Evolutionary conservation across 2,888 invertebrate genomes (phyloP), one percentile per base, ranked within the genome.

Genomic region (Standfussiana lucernea): DNA sequence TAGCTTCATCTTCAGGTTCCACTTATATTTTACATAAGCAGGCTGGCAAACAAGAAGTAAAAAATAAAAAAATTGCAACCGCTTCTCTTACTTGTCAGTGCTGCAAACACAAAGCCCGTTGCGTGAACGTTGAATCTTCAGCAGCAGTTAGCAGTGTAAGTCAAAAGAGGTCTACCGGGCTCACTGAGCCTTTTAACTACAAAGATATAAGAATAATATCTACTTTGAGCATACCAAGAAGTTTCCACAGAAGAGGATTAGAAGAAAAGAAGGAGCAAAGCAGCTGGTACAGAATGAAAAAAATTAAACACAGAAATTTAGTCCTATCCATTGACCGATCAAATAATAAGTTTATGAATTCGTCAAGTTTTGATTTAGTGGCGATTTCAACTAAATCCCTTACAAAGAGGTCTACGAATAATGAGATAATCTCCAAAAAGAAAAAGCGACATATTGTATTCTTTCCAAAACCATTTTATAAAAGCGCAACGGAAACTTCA

Each of bases 211-310:
- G 88, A 89, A 87, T 95, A 10, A 92, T 96, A 76, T 96, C 96
- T 15, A 95, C 96, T 0, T 86, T 96, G 32, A 96, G 95, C 69
- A 92, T 96, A 37, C 96, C 96, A 15, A 93, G 93, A 86, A 92
- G 92, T 79, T 84, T 92, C 32, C 87, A 91, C 40, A 91, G 88
- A 70, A 87, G 86, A 5, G 76, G 73, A 59, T 61, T 77, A 11
- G 50, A 79, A 69, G 77, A 83, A 6, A 88, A 87, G 21, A 76
- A 82, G 10, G 83, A 84, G 47, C 65, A 68, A 64, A 70, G 66
- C 28, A 72, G 42, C 47, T 77, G 82, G 59, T 77, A 83, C 50
- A 89, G 87, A 80, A 74, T 87, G 21, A 90, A 88, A 45, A 92
- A 88, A 72, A 75, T 76, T 4, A 89, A 88, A 67, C 83, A 82